Percentiles rank a stretch among this genome's conserved stretches.
Evolutionary conservation across 1,140 invertebrate species (phyloP).

Genomic region (Bombus polaris): DNA sequence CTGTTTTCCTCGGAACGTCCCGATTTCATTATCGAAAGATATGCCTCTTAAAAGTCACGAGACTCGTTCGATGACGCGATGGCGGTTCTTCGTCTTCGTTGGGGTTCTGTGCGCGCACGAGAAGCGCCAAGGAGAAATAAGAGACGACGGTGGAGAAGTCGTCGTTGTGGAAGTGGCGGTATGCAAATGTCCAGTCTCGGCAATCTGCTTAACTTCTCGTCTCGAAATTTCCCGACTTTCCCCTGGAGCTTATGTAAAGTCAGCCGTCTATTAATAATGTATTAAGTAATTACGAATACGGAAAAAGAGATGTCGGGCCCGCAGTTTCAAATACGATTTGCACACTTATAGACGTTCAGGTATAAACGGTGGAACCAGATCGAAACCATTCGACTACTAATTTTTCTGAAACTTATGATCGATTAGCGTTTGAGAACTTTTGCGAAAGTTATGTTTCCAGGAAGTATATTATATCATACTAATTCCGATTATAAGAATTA

Average conservation of each 20-base stretch:
- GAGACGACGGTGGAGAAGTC: conserved; percentile 25
- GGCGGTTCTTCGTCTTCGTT: background rate
- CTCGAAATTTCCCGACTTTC: conserved; percentile 74
- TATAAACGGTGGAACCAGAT: background rate
- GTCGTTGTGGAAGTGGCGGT: conserved; percentile 56
- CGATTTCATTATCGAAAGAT: conserved; percentile 49
- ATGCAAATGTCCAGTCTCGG: conserved; percentile 78
- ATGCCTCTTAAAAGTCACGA: conserved; percentile 35
- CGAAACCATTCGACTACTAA: background rate
- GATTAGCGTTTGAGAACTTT: too few species aligned
- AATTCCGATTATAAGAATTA: too few species aligned
- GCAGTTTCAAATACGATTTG: conserved; percentile 51
- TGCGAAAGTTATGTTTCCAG: too few species aligned
- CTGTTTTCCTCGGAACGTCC: conserved; percentile 11
- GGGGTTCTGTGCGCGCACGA: background rate
- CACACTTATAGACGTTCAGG: conserved; percentile 36
- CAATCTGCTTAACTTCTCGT: conserved; percentile 80
- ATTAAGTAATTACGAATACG: conserved; percentile 80
- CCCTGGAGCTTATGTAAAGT: conserved; percentile 79
- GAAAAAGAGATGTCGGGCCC: conserved; percentile 65
- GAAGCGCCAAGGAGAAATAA: conserved; percentile 23
- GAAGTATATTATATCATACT: too few species aligned
- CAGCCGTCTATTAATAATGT: conserved; percentile 80
- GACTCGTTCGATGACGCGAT: conserved; percentile 36
- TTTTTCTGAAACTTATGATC: too few species aligned